These are phyloP conservation scores for Cavia porcellus DNA, from an alignment of 2,113 vertebrate species.

Conservation along the genomic window DNA sequence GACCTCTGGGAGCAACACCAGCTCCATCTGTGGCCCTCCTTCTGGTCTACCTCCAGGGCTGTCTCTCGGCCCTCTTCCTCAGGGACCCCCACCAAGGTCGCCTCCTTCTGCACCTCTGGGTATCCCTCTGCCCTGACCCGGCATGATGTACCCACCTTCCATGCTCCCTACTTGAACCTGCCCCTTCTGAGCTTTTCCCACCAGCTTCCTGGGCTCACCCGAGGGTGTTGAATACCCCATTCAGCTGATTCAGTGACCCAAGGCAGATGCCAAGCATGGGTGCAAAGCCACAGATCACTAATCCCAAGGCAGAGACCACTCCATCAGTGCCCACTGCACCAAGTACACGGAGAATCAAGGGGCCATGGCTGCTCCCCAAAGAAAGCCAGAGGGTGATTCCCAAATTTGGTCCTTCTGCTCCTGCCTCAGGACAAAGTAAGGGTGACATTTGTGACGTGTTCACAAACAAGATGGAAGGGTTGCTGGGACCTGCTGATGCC, in stretches of 20 bases:
- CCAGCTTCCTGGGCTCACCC: constrained; percentile 78
- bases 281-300: neutral
- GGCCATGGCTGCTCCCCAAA: constrained; percentile 84
- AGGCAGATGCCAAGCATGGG: constrained; percentile 85
- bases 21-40: too few relatives aligned
- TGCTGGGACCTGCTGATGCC: constrained; percentile 86
- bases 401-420: neutral
- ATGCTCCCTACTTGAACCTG: neutral
- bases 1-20: neutral
- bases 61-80: too few relatives aligned
- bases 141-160: neutral
- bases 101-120: neutral
- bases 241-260: constrained; percentile 94
- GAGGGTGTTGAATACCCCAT: constrained; percentile 94
- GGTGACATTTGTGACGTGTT: constrained; percentile 97
- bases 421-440: constrained; percentile 94
- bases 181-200: neutral
- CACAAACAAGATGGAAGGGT: constrained; percentile 96
- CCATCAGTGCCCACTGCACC: constrained; percentile 58
- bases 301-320: neutral
- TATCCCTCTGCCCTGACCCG: neutral
- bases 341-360: constrained; percentile 92
- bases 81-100: fast-evolving
- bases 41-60: neutral
- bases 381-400: neutral